Base-by-base conservation (phyloP, 2,888 invertebrate species). In the Argyresthia goedartella region DNA sequence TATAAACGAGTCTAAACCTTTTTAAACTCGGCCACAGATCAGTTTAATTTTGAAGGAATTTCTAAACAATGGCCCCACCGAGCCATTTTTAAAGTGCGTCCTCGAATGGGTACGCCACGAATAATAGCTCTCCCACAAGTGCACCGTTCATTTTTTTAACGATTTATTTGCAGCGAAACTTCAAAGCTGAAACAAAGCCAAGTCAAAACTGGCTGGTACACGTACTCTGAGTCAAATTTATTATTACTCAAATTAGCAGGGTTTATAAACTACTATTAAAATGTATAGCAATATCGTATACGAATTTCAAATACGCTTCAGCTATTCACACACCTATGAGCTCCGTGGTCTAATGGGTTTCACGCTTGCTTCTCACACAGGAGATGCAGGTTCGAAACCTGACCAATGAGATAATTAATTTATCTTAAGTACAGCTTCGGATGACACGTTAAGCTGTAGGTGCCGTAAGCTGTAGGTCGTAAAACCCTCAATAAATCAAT, bases 21-120 rank as follows among this genome's bases (percentile, higher is more conserved):
- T 50, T 44, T 13, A 75, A 78, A 78, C 71, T 73, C 74, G 57
- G 65, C 70, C 74, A 73, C 82, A 79, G 77, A 65, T 63, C 76
- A 74, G 68, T 77, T 82, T 79, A 76, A 80, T 81, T 82, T 82
- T 73, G 76, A 79, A 78, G 79, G 81, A 80, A 82, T 81, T 81
- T 77, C 74, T 71, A 77, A 81, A 82, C 84, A 84, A 79, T 77
- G 71, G 69, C 68, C 73, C 69, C 69, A 76, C 70, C 9, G 76
- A 73, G 76, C 71, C 39, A 3, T 8, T 39, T 39, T 11, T 2
- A 39, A 39, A 39, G 39, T 39, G 25, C 25, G 25, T 25, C 8
- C 10, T 39, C n/a, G 39, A 39, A 39, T n/a, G n/a, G n/a, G n/a
- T 6, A 39, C n/a, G 25, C 25, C 2, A 39, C 39, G 4, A 39